Evolutionary conservation across 1,140 invertebrate species (phyloP).

Genomic region (Tenebrio molitor): DNA sequence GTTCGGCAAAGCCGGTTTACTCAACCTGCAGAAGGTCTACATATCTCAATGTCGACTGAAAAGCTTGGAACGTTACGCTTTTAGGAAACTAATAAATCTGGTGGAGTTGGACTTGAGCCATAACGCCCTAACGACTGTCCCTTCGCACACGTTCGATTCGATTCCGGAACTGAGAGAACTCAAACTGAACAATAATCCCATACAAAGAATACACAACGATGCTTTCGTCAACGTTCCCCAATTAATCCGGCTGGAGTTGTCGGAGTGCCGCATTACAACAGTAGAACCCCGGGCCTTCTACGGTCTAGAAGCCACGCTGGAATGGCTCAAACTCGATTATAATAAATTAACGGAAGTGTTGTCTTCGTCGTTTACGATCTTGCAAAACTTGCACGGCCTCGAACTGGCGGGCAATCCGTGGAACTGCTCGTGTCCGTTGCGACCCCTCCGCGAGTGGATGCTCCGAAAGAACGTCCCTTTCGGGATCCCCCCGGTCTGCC

Average conservation of each 20-base stretch:
- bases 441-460: slow-evolving; percentile 84
- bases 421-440: slow-evolving; percentile 85
- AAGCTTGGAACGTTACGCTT: slow-evolving; percentile 75
- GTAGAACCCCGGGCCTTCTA: slow-evolving; percentile 80
- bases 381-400: slow-evolving; percentile 80
- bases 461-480: slow-evolving; percentile 80
- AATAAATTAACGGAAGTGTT: slow-evolving; percentile 78
- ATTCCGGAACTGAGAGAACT: slow-evolving; percentile 83
- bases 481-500: slow-evolving; percentile 77
- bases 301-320: slow-evolving; percentile 77
- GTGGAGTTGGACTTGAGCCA: slow-evolving; percentile 85
- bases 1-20: slow-evolving; percentile 78
- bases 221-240: slow-evolving; percentile 78
- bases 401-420: slow-evolving; percentile 84
- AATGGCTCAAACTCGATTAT: slow-evolving; percentile 82
- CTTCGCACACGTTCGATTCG: slow-evolving; percentile 78
- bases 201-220: slow-evolving; percentile 76
- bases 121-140: slow-evolving; percentile 77
- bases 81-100: slow-evolving; percentile 79
- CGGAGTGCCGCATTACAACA: slow-evolving; percentile 75
- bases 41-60: slow-evolving; percentile 76
- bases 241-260: slow-evolving; percentile 80
- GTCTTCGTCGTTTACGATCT: slow-evolving; percentile 74
- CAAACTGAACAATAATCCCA: slow-evolving; percentile 80
- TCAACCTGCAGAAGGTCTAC: slow-evolving; percentile 85